Evolutionary conservation across 2,797 vertebrate species (phyloP), one percentile per base, ranked within the genome.

Genomic region (Rhinogobio ventralis): DNA sequence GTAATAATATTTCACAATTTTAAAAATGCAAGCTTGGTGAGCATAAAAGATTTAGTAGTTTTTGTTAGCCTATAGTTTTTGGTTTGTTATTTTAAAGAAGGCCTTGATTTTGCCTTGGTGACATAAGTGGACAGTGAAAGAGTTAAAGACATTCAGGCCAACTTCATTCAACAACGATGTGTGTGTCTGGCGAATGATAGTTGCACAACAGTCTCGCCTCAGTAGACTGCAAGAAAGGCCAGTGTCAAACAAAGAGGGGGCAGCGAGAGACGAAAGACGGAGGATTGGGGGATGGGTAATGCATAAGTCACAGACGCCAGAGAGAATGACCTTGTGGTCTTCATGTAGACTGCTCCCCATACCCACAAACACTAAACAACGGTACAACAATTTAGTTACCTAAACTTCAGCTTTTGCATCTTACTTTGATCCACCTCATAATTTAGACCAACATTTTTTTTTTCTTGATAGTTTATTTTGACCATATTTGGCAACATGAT

Each of bases 201-300:
- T 42, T 82, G 67, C 74, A 72, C 80, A 78, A 79, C 55, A 71
- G 75, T 39, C 45, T 51, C 8, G 66, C n/a, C 33, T 78, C 53
- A 66, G 55, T 9, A 79, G 68, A 86, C 72, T 25, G 69, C 39
- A 80, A 75, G 81, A 81, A 81, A 73, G 36, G 45, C 73, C 46
- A 72, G 71, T 64, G 62, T 69, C 28, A 60, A 75, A 84, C 81
- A 84, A 80, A 84, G 62, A 83, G 30, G 8, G 60, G 69, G 30
- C 55, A 86, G 45, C 57, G 30, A 64, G 36, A 51, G 62, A 77
- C 1, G 5, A 64, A 36, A 46, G 62, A 80, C 25, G 10, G 19
- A 62, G 25, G 1, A 17, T 46, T 42, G 69, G 73, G 82, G 30
- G 39, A 60, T 25, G 53, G 67, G 53, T 66, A 14, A 33, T 28